Evolutionary conservation across 92 coral and sea anemone species (phyloP), one percentile per base, ranked within the genome.

Genomic region (Paramuricea clavata): DNA sequence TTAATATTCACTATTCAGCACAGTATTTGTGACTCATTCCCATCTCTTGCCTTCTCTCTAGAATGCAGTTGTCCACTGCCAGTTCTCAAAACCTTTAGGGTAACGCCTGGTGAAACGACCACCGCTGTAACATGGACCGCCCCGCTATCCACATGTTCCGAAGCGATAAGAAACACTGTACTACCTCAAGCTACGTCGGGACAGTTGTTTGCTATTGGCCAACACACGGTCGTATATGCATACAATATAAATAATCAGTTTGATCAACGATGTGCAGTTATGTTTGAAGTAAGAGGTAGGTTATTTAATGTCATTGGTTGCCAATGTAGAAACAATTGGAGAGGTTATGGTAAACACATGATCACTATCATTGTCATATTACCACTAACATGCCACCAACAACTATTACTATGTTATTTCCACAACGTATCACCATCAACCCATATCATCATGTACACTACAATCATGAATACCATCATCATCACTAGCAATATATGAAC

Each of bases 211-310:
- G 1, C 44, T 13, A 57, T 78, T 50, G 83, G 83, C 13, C 23
- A 52, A 78, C 69, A 78, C 32, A 57, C 68, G 12, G 16, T 78
- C 22, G 16, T 35, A 33, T 54, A 78, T 78, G 5, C 39, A 1
- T 57, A 78, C 83, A 78, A 78, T 23, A 57, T 78, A 26, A 31
- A 78, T 17, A 57, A 78, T 21, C 42, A 78, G 69, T 78, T 78
- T 33, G 83, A 78, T 54, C 19, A 27, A 23, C 34, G 22, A 35
- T 78, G 83, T 39, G 69, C 21, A 36, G 83, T 78, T 34, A 30
- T 23, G 35, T 30, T 78, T 78, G 44, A 78, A 54, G 83, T 78
- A 9, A 54, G 62, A 78, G 83, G 83, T 78, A 44, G 0, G 70
- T 78, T 13, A 13, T n/a, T n/a, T n/a, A n/a, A n/a, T n/a, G n/a